Evolutionary conservation across 2,113 vertebrate species (phyloP).

Genomic region (Pheucticus melanocephalus): DNA sequence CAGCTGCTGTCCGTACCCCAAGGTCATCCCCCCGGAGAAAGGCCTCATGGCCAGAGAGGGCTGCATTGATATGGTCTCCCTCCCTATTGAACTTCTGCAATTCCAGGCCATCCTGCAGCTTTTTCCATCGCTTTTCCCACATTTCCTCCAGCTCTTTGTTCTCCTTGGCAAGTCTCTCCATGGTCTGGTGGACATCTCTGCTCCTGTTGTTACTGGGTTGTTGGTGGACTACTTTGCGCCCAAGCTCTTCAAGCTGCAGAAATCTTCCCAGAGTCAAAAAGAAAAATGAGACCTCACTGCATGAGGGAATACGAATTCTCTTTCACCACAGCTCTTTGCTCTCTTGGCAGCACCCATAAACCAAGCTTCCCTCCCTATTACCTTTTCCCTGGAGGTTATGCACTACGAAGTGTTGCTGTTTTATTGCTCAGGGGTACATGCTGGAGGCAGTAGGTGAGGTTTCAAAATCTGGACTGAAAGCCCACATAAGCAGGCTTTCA

Average conservation of each 20-base stretch:
- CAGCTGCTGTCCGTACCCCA: conserved; percentile 73
- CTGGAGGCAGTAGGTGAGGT: neutral
- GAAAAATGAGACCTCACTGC: neutral
- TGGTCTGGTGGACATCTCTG: conserved; percentile 55
- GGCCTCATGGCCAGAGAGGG: conserved; percentile 79
- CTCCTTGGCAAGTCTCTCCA: conserved; percentile 67
- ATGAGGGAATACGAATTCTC: neutral
- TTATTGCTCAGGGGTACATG: neutral
- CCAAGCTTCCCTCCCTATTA: neutral
- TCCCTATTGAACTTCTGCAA: conserved; percentile 81
- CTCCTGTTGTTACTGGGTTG: neutral
- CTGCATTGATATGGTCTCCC: conserved; percentile 77
- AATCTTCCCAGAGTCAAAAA: conserved; percentile 42
- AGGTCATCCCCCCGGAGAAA: conserved; percentile 77
- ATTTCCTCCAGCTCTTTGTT: conserved; percentile 69
- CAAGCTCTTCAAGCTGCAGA: conserved; percentile 62
- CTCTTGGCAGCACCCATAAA: neutral
- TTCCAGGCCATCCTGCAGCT: conserved; percentile 76
- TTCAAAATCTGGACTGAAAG: neutral
- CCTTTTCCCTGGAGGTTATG: neutral
- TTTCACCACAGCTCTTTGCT: neutral
- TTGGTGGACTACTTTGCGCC: neutral
- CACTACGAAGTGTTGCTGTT: neutral
- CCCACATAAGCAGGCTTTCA: neutral
- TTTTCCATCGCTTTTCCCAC: conserved; percentile 70